Evolutionary conservation across 2,888 invertebrate species (phyloP).

Genomic region (Bedellia somnulentella): DNA sequence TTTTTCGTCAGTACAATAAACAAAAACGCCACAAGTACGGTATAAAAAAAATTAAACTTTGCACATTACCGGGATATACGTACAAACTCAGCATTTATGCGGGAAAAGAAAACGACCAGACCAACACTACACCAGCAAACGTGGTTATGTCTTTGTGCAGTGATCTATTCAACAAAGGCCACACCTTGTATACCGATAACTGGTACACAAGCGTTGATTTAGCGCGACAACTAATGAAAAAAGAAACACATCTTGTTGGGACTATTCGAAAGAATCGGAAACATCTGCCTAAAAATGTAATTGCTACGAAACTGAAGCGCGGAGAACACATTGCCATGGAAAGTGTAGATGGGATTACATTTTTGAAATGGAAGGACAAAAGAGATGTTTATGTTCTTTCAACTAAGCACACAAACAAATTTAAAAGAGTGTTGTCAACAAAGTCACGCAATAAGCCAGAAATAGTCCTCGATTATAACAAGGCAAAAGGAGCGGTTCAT

Average conservation of each 20-base stretch:
- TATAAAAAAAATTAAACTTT: too few relatives aligned
- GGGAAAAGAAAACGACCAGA: too few relatives aligned
- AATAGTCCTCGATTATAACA: slow-evolving; percentile 17
- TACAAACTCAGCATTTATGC: too few relatives aligned
- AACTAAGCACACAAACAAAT: slow-evolving; percentile 11
- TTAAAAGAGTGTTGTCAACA: slow-evolving; percentile 4
- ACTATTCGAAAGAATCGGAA: slow-evolving; percentile 13
- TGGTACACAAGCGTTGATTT: slow-evolving; percentile 17
- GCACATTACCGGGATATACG: too few relatives aligned
- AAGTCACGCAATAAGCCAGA: too few relatives aligned
- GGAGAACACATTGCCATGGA: slow-evolving; percentile 12
- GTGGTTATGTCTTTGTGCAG: too few relatives aligned
- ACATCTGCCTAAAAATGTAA: slow-evolving; percentile 13
- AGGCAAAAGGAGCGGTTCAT: slow-evolving; percentile 15
- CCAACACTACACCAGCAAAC: too few relatives aligned
- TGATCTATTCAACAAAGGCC: too few relatives aligned
- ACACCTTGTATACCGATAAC: slow-evolving; percentile 14
- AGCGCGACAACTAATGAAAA: slow-evolving; percentile 15
- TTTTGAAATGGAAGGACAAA: slow-evolving; percentile 14
- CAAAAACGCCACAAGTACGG: too few relatives aligned
- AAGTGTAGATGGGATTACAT: slow-evolving; percentile 12
- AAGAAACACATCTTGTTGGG: too few relatives aligned
- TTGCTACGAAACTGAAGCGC: slow-evolving; percentile 12
- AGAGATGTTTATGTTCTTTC: slow-evolving; percentile 14
- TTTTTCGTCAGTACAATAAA: too few relatives aligned